Conservation (phyloP, 2,113 vertebrate species). For the Oophaga pumilio region DNA sequence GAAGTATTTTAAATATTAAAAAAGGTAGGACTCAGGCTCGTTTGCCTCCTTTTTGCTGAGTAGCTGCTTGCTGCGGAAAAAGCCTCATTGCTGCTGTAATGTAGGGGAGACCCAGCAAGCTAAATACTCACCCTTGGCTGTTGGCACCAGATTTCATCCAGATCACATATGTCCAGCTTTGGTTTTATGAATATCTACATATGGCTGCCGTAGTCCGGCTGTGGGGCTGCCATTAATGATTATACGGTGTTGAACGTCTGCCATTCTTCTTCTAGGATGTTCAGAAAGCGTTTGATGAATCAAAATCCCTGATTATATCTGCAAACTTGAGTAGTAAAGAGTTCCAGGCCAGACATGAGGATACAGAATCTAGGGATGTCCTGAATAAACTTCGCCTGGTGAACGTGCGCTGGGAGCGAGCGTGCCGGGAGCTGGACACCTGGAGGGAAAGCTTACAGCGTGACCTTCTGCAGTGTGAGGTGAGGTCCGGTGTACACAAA, state of each 20-base stretch:
- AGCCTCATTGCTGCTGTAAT: neutral
- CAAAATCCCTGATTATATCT: constrained; percentile 84
- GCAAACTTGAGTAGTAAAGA: constrained; percentile 77
- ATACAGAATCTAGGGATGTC: constrained; percentile 74
- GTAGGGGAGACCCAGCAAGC: too few species aligned
- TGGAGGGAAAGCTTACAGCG: constrained; percentile 78
- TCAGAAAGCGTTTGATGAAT: constrained; percentile 80
- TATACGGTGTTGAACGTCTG: neutral
- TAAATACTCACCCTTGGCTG: too few species aligned
- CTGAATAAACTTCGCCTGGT: constrained; percentile 73
- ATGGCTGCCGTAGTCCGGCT: neutral
- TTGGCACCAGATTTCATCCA: too few species aligned
- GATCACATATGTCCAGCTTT: too few species aligned
- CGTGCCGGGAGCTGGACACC: constrained; percentile 70
- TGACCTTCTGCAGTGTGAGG: constrained; percentile 85
- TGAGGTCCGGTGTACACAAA: constrained; percentile 55
- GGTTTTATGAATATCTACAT: too few species aligned
- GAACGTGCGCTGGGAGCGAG: constrained; percentile 82
- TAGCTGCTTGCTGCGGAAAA: neutral
- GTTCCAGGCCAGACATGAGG: constrained; percentile 69
- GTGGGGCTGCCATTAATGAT: neutral
- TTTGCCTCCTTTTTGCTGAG: too few species aligned
- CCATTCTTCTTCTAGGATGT: constrained; percentile 72
- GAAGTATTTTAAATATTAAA: too few species aligned
- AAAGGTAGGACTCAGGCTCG: too few species aligned